A percentile compares a stretch with the other conserved stretches of the same genome.
These are phyloP conservation scores for Dendrolimus houi DNA, from an alignment of 2,888 invertebrate genomes.

Conservation along the genomic window DNA sequence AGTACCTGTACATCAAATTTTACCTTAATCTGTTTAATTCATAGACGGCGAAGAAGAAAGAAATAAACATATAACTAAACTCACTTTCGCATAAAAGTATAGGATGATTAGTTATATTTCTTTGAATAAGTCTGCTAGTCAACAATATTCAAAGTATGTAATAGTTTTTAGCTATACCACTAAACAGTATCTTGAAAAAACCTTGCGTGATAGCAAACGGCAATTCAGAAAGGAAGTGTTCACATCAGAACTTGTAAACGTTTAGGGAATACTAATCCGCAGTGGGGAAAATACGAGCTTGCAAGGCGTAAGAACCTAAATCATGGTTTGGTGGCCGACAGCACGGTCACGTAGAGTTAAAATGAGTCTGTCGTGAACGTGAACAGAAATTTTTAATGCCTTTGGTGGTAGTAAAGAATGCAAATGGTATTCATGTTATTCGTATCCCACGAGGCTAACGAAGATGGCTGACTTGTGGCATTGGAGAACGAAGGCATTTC, in stretches of 20 bases:
- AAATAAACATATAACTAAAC: too few relatives aligned
- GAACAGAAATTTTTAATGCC: conserved; percentile 20
- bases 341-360: conserved; percentile 22
- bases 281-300: conserved; percentile 12
- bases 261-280: conserved; percentile 20
- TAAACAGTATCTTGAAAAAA: conserved; percentile 7
- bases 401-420: conserved; percentile 13
- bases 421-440: conserved; percentile 13
- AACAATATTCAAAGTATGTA: too few relatives aligned
- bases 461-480: not conserved
- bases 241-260: conserved; percentile 3
- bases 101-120: too few relatives aligned
- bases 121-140: too few relatives aligned
- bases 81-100: too few relatives aligned
- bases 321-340: conserved; percentile 6
- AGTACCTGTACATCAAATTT: too few relatives aligned
- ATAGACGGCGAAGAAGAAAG: too few relatives aligned
- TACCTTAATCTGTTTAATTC: too few relatives aligned
- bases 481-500: not conserved
- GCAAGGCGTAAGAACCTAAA: conserved; percentile 1
- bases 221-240: conserved; percentile 11
- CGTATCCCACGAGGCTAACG: conserved; percentile 2
- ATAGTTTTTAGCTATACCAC: too few relatives aligned
- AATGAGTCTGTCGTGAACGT: conserved; percentile 22
- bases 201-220: conserved; percentile 10